Percentiles rank a stretch among this genome's conserved stretches.
Evolutionary conservation across 2,888 invertebrate genomes (phyloP).

Genomic region (Tridacna gigas): DNA sequence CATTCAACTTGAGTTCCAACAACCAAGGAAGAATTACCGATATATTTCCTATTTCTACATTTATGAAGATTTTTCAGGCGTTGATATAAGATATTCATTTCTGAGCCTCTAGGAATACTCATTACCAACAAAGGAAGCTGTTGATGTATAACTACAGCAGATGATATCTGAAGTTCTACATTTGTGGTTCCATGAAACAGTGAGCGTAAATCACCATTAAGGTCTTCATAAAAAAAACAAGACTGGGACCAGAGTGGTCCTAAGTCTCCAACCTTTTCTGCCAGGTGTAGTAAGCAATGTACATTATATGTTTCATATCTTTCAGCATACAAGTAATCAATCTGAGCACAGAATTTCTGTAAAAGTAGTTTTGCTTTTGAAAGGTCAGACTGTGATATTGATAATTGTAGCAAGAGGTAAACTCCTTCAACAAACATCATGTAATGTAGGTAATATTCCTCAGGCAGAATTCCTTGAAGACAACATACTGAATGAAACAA

Average conservation of each 20-base stretch:
- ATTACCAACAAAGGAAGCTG: slow-evolving; percentile 9
- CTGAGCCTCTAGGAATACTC: slow-evolving; percentile 28
- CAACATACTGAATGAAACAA: slow-evolving; percentile 48
- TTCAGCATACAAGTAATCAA: slow-evolving; percentile 30
- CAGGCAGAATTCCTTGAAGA: slow-evolving; percentile 29
- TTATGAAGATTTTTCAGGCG: slow-evolving; percentile 25
- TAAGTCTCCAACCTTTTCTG: slow-evolving; percentile 42
- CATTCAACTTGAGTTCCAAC: slow-evolving; percentile 33
- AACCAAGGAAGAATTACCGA: slow-evolving; percentile 5
- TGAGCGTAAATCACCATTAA: slow-evolving; percentile 24
- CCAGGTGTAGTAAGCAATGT: slow-evolving; percentile 43
- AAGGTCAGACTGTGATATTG: slow-evolving; percentile 19
- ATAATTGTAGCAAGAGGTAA: slow-evolving; percentile 17
- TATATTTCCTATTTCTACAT: slow-evolving; percentile 28
- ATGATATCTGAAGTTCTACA: slow-evolving; percentile 16
- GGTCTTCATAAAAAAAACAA: slow-evolving; percentile 57
- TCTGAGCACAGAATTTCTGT: slow-evolving; percentile 14
- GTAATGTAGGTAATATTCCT: slow-evolving; percentile 29
- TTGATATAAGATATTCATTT: slow-evolving; percentile 33
- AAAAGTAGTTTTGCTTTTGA: slow-evolving; percentile 24
- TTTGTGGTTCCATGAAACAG: slow-evolving; percentile 15
- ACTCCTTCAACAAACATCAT: slow-evolving; percentile 29
- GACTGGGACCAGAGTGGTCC: slow-evolving; percentile 58
- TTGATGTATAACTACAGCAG: slow-evolving; percentile 18
- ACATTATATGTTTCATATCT: slow-evolving; percentile 45